Conservation (phyloP, 2,113 vertebrate genomes). For the Genyomyrus donnyi region DNA sequence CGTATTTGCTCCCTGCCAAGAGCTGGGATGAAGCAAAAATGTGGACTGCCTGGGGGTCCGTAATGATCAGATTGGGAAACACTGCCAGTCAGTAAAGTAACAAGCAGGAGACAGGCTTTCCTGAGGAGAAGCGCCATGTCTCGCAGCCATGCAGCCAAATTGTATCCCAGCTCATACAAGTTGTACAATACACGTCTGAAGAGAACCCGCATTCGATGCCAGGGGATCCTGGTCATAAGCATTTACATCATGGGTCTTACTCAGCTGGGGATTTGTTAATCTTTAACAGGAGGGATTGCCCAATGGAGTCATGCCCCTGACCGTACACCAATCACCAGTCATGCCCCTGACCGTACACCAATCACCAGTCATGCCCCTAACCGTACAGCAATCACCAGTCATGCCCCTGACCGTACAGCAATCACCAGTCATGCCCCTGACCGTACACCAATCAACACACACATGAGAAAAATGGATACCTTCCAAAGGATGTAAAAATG, state of each 20-base stretch:
- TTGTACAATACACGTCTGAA: neutral
- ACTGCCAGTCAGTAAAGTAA: neutral
- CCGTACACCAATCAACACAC: neutral
- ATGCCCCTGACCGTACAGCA: no score
- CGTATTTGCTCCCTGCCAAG: neutral
- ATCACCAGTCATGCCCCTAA: no score
- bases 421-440: no score
- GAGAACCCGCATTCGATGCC: neutral
- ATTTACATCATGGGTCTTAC: neutral
- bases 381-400: no score
- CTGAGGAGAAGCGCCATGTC: neutral
- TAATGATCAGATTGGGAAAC: neutral
- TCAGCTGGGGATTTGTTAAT: neutral
- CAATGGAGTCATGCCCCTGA: neutral
- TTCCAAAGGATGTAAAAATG: neutral
- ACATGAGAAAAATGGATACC: neutral
- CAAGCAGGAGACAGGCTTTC: neutral
- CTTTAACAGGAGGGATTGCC: neutral
- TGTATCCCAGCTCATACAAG: neutral
- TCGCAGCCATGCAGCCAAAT: neutral
- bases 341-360: no score
- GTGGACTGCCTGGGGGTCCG: neutral
- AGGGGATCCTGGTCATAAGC: neutral
- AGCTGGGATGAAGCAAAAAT: neutral
- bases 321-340: neutral